Percentiles rank a stretch among this genome's conserved stretches.
These are phyloP conservation scores for Euspilapteryx auroguttella DNA, from an alignment of 2,888 invertebrate genomes.

Conservation along the genomic window DNA sequence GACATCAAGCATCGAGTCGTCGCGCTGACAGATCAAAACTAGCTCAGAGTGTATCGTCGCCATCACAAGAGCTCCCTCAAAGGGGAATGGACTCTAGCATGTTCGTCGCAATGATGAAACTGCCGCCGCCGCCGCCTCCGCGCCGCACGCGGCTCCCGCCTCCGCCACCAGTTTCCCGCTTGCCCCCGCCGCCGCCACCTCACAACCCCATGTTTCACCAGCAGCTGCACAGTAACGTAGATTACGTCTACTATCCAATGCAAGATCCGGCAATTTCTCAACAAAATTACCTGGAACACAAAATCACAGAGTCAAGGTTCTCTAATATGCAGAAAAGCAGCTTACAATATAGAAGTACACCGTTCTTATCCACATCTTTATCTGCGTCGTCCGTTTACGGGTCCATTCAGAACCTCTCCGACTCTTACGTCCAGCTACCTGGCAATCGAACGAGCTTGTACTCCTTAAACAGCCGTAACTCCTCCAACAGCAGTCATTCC, in stretches of 20 bases:
- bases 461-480: slow-evolving; percentile 54
- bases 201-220: slow-evolving; percentile 88
- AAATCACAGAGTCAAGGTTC: slow-evolving; percentile 72
- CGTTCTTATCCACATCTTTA: slow-evolving; percentile 71
- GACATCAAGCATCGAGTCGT: slow-evolving; percentile 57
- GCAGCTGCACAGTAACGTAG: slow-evolving; percentile 87
- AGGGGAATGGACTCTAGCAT: slow-evolving; percentile 51
- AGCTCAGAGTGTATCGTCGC: slow-evolving; percentile 23
- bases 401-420: slow-evolving; percentile 79
- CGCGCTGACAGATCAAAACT: slow-evolving; percentile 65
- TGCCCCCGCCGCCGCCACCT: slow-evolving; percentile 72
- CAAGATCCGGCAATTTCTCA: slow-evolving; percentile 89
- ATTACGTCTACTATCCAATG: slow-evolving; percentile 88
- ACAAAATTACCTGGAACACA: slow-evolving; percentile 89
- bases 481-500: slow-evolving; percentile 65
- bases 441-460: slow-evolving; percentile 65
- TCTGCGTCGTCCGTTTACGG: slow-evolving; percentile 73
- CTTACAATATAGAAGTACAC: slow-evolving; percentile 80
- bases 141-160: slow-evolving; percentile 68
- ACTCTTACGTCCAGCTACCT: slow-evolving; percentile 72
- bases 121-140: slow-evolving; percentile 58
- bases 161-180: slow-evolving; percentile 64
- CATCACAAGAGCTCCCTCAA: neutral
- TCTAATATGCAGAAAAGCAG: slow-evolving; percentile 69
- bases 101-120: slow-evolving; percentile 63